Evolutionary conservation across 2,113 vertebrate genomes (phyloP), one percentile per base, ranked within the genome.

Genomic region (Perca fluviatilis): DNA sequence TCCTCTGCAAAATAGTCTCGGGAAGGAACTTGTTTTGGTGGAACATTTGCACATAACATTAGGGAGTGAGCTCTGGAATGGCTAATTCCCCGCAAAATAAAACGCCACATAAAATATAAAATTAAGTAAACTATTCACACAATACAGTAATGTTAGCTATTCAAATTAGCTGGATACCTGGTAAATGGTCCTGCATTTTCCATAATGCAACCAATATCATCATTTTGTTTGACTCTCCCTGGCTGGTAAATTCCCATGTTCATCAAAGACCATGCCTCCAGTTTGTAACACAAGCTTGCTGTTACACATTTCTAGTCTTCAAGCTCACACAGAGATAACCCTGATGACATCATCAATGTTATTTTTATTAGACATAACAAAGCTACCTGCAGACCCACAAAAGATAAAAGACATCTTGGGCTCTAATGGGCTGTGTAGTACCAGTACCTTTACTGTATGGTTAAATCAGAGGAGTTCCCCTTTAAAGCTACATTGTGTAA

Each of bases 321-420:
- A 14, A 25, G 50, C n/a, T 62, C 27, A 53, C 8, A 10, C 9
- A 0, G 15, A 53, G 21, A 63, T 23, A 33, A 49, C 23, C 27
- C 40, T 23, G 19, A 58, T 16, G 64, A 60, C 46, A 19, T 60
- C 23, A 36, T 67, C 25, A 49, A 19, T n/a, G 33, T 74, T n/a
- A 40, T 64, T 16, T 67, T 65, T 54, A 77, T 11, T 62, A 46
- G 23, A 66, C 62, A n/a, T 47, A 23, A 47, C 27, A 47, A 43
- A 46, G n/a, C 36, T 66, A 51, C 6, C 23, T n/a, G 16, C 51
- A 30, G n/a, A 54, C 50, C 62, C n/a, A n/a, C 62, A 30, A 3
- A 46, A 57, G 36, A 56, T 18, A 13, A 2, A 46, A 57, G 36
- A 56, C 16, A 13, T 4, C n/a, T 27, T 11, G 25, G 5, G n/a